Conservation (phyloP, 2,797 vertebrate species). For the Oryzias sinensis region DNA sequence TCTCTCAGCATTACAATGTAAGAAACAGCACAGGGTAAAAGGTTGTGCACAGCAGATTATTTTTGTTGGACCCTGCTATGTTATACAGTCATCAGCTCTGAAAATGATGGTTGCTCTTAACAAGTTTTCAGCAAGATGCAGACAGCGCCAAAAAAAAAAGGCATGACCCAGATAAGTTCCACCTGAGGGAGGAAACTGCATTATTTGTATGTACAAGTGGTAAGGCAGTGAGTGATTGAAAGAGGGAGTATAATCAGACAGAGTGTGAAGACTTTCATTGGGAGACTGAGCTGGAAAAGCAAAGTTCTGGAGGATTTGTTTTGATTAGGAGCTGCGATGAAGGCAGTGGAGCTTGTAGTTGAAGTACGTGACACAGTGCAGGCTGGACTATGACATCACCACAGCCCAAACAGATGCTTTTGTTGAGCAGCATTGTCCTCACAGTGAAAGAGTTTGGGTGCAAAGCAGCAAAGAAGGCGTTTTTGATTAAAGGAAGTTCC, state of each 20-base stretch:
- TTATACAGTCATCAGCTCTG: constrained; percentile 64
- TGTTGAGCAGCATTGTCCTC: too few species aligned
- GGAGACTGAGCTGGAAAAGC: constrained; percentile 32
- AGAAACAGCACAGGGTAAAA: constrained; percentile 30
- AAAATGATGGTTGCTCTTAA: constrained; percentile 72
- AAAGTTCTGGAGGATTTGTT: constrained; percentile 4
- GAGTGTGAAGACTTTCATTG: constrained; percentile 53
- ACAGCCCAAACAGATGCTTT: too few species aligned
- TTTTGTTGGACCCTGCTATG: constrained; percentile 68
- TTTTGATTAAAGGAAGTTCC: too few species aligned
- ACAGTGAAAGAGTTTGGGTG: too few species aligned
- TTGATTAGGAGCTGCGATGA: background rate
- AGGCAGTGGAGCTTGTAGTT: constrained; percentile 6
- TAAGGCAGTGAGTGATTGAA: constrained; percentile 54
- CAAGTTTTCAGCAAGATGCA: constrained; percentile 43
- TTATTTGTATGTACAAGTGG: constrained; percentile 58
- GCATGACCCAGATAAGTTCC: constrained; percentile 64
- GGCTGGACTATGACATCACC: background rate
- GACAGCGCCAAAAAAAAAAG: constrained; percentile 81
- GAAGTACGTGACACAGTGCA: background rate
- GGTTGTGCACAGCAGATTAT: constrained; percentile 49
- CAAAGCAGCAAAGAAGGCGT: too few species aligned
- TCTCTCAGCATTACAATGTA: constrained; percentile 53
- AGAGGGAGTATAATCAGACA: constrained; percentile 49
- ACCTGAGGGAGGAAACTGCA: constrained; percentile 43